Conservation (phyloP, 2,797 vertebrate species). For the Pangasius krempfi region DNA sequence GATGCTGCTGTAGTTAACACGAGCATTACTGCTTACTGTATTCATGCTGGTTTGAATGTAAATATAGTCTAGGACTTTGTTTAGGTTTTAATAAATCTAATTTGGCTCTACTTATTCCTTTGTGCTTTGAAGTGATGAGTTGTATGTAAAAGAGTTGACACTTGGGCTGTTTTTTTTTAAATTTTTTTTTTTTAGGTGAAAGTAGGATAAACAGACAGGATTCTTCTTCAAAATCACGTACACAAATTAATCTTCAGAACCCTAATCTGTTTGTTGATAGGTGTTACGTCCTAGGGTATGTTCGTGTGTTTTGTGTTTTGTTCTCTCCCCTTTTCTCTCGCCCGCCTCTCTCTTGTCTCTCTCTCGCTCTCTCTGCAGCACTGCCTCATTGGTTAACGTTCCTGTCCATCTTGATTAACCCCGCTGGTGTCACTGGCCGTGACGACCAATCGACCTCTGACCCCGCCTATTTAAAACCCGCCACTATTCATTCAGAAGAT, state of each 20-base stretch:
- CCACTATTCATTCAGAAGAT: too few species aligned
- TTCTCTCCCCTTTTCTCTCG: too few species aligned
- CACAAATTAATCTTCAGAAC: background rate
- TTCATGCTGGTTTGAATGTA: background rate
- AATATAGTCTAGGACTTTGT: background rate
- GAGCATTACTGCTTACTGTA: background rate
- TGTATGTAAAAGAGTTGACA: background rate
- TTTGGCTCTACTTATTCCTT: background rate
- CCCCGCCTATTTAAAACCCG: too few species aligned
- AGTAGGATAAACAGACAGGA: background rate
- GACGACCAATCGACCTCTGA: too few species aligned
- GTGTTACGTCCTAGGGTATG: too few species aligned
- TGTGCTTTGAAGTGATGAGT: background rate
- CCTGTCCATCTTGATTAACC: too few species aligned
- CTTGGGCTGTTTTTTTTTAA: background rate
- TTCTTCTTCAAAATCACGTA: background rate
- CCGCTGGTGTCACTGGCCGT: too few species aligned
- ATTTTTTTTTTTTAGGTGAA: background rate
- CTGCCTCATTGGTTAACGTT: too few species aligned
- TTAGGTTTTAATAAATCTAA: background rate
- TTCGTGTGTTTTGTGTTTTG: too few species aligned
- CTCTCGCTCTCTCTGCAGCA: too few species aligned
- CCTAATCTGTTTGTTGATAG: too few species aligned
- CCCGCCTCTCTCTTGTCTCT: too few species aligned
- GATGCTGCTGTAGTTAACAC: background rate